A percentile compares a stretch with the other conserved stretches of the same genome.
Conservation (phyloP, 2,888 invertebrate species). For the Eucera pruinosa region DNA sequence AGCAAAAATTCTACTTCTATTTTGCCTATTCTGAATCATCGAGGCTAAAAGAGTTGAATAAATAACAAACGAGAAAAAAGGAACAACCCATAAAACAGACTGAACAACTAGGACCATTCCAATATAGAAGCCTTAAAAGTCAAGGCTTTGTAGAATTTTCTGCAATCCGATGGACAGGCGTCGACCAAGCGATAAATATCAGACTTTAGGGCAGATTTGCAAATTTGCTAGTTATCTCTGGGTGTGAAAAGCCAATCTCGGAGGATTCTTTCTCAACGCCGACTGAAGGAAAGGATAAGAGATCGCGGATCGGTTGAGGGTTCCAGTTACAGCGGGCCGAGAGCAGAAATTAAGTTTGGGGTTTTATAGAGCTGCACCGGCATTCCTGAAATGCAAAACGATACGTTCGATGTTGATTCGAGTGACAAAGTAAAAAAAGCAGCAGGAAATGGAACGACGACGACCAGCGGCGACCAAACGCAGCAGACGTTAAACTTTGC, state of each 20-base stretch:
- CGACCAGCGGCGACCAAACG: constrained; percentile 2
- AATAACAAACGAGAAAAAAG: too few relatives aligned
- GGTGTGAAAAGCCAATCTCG: constrained; percentile 46
- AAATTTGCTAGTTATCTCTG: constrained; percentile 41
- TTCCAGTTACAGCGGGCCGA: constrained; percentile 43
- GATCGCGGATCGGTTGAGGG: constrained; percentile 25
- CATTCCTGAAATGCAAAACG: constrained; percentile 61
- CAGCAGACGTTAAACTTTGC: constrained; percentile 41
- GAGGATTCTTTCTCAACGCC: constrained; percentile 29
- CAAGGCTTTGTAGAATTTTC: not conserved
- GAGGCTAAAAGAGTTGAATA: too few relatives aligned
- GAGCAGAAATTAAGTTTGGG: constrained; percentile 57
- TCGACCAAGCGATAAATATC: constrained; percentile 49
- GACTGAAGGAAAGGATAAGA: constrained; percentile 22
- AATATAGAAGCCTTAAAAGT: not conserved
- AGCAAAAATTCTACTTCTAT: too few relatives aligned
- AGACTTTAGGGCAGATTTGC: constrained; percentile 47
- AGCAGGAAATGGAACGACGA: too few relatives aligned
- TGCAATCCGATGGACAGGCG: constrained; percentile 13
- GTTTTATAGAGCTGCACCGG: constrained; percentile 62
- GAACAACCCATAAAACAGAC: too few relatives aligned
- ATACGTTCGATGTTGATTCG: constrained; percentile 51
- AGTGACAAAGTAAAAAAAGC: constrained; percentile 5
- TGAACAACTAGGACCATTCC: not conserved
- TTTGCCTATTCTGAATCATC: too few relatives aligned